phyloP scores from a whole-genome alignment of 37 sponge, comb jelly and placozoan genomes.

The Dysidea cf. avara region DNA sequence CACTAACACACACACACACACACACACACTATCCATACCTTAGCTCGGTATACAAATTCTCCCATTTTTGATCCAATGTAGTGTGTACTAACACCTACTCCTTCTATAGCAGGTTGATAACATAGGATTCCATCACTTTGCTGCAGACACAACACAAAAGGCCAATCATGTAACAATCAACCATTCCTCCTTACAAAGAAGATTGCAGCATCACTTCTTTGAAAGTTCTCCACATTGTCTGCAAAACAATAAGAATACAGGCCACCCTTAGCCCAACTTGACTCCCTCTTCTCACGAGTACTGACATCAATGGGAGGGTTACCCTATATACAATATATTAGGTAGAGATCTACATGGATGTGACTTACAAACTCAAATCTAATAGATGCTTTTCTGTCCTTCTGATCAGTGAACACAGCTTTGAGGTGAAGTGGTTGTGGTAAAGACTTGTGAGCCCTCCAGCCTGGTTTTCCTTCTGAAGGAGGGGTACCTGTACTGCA shows the following conservation, averaged over 20 bases:
- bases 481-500: constrained; percentile 16
- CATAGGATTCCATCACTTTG: constrained; percentile 30
- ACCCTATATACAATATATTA: background rate
- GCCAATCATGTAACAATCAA: too few relatives aligned
- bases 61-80: constrained; percentile 9
- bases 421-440: constrained; percentile 72
- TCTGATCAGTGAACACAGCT: constrained; percentile 48
- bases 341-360: background rate
- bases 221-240: constrained; percentile 12
- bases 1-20: constrained; percentile 26
- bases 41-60: constrained; percentile 6
- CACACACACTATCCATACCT: constrained; percentile 16
- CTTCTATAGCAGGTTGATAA: constrained; percentile 36
- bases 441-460: constrained; percentile 40
- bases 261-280: background rate
- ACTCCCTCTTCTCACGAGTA: constrained; percentile 21
- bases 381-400: constrained; percentile 29
- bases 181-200: constrained; percentile 19
- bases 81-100: constrained; percentile 2
- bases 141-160: constrained; percentile 9
- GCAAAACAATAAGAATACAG: constrained; percentile 34
- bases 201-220: constrained; percentile 42
- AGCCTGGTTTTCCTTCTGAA: background rate
- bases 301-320: constrained; percentile 15
- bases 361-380: constrained; percentile 56